These are phyloP conservation scores for Ornithoptera priamus DNA, from an alignment of 2,888 invertebrate species.

Conservation along the genomic window DNA sequence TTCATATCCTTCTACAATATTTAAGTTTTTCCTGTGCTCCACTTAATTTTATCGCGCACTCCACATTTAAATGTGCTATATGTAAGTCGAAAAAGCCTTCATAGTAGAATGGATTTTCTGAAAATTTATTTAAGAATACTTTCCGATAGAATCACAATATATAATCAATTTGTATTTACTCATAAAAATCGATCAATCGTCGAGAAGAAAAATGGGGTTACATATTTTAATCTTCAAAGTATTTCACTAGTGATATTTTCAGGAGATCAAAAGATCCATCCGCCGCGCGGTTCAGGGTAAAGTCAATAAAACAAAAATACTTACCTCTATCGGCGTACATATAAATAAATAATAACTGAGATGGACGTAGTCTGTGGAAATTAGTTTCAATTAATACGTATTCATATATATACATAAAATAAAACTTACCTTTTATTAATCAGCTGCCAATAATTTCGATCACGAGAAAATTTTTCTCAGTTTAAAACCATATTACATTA, in stretches of 20 bases:
- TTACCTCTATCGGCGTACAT: conserved; percentile 23
- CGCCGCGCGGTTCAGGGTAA: conserved; percentile 22
- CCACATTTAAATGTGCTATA: too few species aligned
- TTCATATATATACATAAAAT: conserved; percentile 6
- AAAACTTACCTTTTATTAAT: background rate
- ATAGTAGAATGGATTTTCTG: background rate
- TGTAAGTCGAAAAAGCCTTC: too few species aligned
- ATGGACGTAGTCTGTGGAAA: background rate
- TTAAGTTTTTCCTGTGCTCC: too few species aligned
- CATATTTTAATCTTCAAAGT: conserved; percentile 31
- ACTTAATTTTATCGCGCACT: too few species aligned
- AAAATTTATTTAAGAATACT: background rate
- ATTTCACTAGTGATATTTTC: conserved; percentile 28
- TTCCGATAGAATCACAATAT: conserved; percentile 3
- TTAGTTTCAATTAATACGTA: background rate
- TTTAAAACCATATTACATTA: conserved; percentile 21
- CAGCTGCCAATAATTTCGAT: background rate
- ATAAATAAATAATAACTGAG: conserved; percentile 23
- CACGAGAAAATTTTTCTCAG: conserved; percentile 8
- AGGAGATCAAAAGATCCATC: conserved; percentile 27
- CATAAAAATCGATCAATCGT: conserved; percentile 27
- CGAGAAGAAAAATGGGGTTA: conserved; percentile 20
- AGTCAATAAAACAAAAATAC: conserved; percentile 29
- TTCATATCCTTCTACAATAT: too few species aligned
- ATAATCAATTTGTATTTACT: conserved; percentile 8